A percentile compares a stretch with the other conserved stretches of the same genome.
These are phyloP conservation scores for Phyllotreta striolata DNA, from an alignment of 2,888 invertebrate genomes.

Conservation along the genomic window DNA sequence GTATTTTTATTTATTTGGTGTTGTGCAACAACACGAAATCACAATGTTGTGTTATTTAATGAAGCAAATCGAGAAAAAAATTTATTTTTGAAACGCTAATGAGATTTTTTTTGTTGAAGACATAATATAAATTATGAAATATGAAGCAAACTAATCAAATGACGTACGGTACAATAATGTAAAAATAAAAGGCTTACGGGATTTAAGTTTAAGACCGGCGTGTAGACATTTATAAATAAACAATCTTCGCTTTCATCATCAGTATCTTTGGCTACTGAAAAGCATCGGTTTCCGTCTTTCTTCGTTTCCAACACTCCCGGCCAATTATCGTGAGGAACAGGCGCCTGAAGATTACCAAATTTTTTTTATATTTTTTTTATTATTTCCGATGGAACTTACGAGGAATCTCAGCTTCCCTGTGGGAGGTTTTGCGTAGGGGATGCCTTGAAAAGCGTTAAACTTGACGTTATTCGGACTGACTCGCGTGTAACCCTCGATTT, in stretches of 20 bases:
- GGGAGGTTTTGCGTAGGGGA: conserved; percentile 44
- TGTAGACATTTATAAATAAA: conserved; percentile 43
- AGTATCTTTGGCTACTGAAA: conserved; percentile 35
- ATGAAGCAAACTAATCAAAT: too few relatives aligned
- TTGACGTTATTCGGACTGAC: conserved; percentile 29
- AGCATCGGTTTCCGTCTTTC: conserved; percentile 39
- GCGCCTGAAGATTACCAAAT: conserved; percentile 36
- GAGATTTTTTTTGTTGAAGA: too few relatives aligned
- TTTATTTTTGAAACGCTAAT: too few relatives aligned
- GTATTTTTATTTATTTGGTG: too few relatives aligned
- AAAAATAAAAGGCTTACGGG: conserved; percentile 23
- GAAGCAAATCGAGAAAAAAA: too few relatives aligned
- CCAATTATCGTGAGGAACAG: conserved; percentile 39
- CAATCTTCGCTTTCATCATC: conserved; percentile 44
- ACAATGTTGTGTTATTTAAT: too few relatives aligned
- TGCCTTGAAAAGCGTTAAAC: conserved; percentile 43
- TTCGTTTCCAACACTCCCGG: conserved; percentile 38
- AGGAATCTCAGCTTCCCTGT: conserved; percentile 40
- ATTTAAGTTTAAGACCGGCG: conserved; percentile 33
- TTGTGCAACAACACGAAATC: too few relatives aligned
- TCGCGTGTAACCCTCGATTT: conserved; percentile 37
- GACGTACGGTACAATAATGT: not conserved
- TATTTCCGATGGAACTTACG: conserved; percentile 31
- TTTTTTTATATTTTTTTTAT: conserved; percentile 1
- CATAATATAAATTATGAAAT: too few relatives aligned